A percentile compares a stretch with the other conserved stretches of the same genome.
phyloP scores from a whole-genome alignment of 2,113 vertebrate species.

The Zosterops japonicus region DNA sequence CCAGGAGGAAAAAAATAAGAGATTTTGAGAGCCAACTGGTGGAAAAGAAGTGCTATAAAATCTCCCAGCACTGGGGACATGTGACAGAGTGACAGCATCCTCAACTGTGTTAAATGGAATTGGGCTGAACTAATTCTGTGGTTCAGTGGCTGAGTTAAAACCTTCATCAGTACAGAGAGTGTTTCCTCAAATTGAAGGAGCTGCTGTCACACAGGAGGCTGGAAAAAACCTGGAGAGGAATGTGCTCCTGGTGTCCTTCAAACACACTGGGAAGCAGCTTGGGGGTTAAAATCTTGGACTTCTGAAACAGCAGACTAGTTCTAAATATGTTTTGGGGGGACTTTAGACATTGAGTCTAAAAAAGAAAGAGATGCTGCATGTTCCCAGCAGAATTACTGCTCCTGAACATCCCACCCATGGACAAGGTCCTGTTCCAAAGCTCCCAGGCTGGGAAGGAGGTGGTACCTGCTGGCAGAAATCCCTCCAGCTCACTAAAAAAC shows the following conservation, averaged over 20 bases:
- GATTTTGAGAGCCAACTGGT: background rate
- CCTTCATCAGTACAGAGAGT: background rate
- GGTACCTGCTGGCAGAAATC: slow-evolving; percentile 32
- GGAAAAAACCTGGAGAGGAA: background rate
- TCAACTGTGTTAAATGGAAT: background rate
- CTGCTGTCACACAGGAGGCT: slow-evolving; percentile 2
- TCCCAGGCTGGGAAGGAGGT: background rate
- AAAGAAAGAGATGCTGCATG: background rate
- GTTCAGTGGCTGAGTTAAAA: slow-evolving; percentile 13
- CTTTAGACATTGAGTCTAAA: background rate
- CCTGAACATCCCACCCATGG: background rate
- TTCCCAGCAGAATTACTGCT: background rate
- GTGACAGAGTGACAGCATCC: background rate
- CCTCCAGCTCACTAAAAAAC: slow-evolving; percentile 38
- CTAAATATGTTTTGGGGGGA: background rate
- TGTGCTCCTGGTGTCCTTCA: background rate
- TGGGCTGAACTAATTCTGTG: background rate
- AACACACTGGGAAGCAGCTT: background rate
- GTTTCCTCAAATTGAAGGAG: background rate
- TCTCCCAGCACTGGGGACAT: background rate
- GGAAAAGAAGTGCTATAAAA: background rate
- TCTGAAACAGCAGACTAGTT: background rate
- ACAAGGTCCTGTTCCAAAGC: background rate
- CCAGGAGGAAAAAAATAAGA: background rate
- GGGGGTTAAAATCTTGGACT: background rate